Evolutionary conservation across 2,888 invertebrate species (phyloP).

Genomic region (Microplitis manilae): DNA sequence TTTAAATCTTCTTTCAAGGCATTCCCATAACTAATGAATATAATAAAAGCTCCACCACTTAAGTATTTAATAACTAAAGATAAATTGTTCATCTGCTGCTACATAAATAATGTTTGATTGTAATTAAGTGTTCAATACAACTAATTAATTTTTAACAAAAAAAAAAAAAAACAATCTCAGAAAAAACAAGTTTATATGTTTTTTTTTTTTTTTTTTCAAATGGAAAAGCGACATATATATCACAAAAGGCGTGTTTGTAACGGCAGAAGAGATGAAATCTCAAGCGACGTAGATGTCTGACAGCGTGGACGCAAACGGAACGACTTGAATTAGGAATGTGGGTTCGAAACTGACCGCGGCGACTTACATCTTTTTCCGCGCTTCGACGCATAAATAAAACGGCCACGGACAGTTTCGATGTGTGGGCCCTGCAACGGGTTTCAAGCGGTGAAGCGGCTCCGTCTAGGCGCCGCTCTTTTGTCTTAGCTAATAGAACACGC

Average conservation of each 20-base stretch:
- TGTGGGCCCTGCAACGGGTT: conserved; percentile 23
- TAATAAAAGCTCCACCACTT: neutral
- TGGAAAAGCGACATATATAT: neutral
- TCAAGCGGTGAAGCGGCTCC: conserved; percentile 48
- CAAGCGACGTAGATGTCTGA: conserved; percentile 29
- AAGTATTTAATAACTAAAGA: neutral
- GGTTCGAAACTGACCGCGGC: conserved; percentile 50
- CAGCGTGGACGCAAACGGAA: conserved; percentile 29
- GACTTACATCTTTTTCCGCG: conserved; percentile 71
- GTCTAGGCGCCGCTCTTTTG: conserved; percentile 71
- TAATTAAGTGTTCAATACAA: neutral
- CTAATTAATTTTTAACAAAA: neutral
- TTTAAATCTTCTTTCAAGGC: neutral
- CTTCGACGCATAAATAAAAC: conserved; percentile 70
- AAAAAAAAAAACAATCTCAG: neutral
- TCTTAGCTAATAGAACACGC: conserved; percentile 71
- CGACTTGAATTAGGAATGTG: conserved; percentile 61
- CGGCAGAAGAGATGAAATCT: conserved; percentile 10
- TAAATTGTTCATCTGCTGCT: neutral
- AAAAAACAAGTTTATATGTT: neutral
- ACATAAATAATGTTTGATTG: neutral
- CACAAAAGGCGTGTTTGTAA: neutral
- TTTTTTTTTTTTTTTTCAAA: neutral
- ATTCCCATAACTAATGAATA: neutral
- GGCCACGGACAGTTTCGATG: conserved; percentile 46